phyloP scores from a whole-genome alignment of 2,888 invertebrate species.

The Halictus quadricinctus region DNA sequence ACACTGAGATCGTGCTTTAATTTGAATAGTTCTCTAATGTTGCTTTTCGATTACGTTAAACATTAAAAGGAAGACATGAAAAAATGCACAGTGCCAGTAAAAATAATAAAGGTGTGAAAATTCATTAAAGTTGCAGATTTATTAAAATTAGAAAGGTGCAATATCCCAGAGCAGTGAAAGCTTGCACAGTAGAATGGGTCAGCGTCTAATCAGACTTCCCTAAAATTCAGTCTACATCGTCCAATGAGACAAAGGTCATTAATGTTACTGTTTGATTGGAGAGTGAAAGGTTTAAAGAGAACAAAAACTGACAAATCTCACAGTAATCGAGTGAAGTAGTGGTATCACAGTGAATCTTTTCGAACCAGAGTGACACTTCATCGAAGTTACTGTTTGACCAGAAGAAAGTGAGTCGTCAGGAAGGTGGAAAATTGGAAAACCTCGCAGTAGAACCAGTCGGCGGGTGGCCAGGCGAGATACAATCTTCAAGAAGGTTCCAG shows the following conservation, averaged over 20 bases:
- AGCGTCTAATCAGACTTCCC: neutral
- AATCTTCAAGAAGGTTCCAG: neutral
- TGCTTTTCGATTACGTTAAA: neutral
- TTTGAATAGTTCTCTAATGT: no score
- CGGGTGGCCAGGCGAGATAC: neutral
- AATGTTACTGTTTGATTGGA: neutral
- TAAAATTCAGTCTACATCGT: neutral
- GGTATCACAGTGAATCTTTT: neutral
- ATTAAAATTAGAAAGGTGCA: neutral
- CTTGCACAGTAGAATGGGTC: neutral
- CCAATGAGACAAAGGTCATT: neutral
- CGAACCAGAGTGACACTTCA: neutral
- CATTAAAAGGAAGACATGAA: no score
- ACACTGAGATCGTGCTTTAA: neutral
- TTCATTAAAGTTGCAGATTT: neutral
- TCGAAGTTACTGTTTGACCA: slow-evolving; percentile 1
- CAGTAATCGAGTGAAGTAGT: neutral
- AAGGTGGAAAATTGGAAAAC: neutral
- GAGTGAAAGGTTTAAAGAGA: neutral
- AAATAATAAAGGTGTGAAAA: no score
- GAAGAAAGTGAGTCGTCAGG: neutral
- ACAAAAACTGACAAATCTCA: neutral
- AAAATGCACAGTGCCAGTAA: neutral
- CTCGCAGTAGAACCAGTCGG: neutral
- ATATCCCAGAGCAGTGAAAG: no score